Percentiles rank a stretch among this genome's conserved stretches.
Evolutionary conservation across 2,113 vertebrate species (phyloP).

Genomic region (Anarhynchus alexandrinus): DNA sequence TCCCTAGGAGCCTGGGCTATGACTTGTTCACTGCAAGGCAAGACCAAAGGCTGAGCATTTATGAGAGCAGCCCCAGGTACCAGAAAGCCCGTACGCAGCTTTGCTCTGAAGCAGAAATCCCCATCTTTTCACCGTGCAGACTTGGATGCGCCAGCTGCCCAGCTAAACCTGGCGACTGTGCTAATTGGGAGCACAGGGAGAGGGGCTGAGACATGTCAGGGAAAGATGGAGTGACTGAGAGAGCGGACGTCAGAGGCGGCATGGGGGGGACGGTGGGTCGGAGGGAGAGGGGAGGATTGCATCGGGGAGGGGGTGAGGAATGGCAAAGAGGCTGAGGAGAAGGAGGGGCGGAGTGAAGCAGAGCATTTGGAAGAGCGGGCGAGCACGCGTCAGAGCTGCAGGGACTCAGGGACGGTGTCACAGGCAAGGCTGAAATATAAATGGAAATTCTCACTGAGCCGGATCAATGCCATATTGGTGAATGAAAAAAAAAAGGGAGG

Average conservation of each 20-base stretch:
- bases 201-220: neutral
- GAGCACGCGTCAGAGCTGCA: neutral
- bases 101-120: neutral
- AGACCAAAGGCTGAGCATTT: neutral
- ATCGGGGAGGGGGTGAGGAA: neutral
- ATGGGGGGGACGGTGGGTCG: rapidly evolving
- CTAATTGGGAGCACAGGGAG: conserved; percentile 44
- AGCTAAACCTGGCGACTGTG: neutral
- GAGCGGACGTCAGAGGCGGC: neutral
- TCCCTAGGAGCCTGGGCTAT: neutral
- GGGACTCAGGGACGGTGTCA: neutral
- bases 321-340: neutral
- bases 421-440: conserved; percentile 49
- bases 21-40: neutral
- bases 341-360: neutral
- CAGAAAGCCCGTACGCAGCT: neutral
- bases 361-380: neutral
- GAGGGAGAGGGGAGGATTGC: neutral
- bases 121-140: neutral
- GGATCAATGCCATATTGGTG: neutral
- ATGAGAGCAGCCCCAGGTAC: neutral
- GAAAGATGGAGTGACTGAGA: neutral
- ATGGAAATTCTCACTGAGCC: conserved; percentile 41
- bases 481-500: neutral
- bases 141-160: neutral